Conservation (phyloP, 2,888 invertebrate species). For the Coronaproctus castanopsis region DNA sequence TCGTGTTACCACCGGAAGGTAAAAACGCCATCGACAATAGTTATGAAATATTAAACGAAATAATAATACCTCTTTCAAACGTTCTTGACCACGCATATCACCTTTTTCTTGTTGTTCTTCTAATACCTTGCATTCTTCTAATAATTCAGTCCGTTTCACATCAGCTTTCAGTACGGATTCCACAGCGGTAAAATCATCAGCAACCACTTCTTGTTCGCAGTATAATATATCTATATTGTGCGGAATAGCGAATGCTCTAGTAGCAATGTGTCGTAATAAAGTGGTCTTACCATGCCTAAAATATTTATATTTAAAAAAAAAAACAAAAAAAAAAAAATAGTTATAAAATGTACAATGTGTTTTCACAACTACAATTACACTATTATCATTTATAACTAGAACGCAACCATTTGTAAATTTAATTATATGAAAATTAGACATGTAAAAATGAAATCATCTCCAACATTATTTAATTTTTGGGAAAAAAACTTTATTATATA, state of each 20-base stretch:
- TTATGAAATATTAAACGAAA: too few species aligned
- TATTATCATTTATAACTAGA: neutral
- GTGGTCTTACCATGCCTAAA: constrained; percentile 92
- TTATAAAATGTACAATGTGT: too few species aligned
- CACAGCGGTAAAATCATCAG: constrained; percentile 82
- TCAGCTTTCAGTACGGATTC: constrained; percentile 86
- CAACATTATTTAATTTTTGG: neutral
- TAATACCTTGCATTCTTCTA: constrained; percentile 63
- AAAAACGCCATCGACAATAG: too few species aligned
- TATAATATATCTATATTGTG: constrained; percentile 87
- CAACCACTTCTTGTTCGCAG: constrained; percentile 95
- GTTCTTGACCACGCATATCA: constrained; percentile 48
- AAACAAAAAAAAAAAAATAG: too few species aligned
- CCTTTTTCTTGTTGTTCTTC: constrained; percentile 43
- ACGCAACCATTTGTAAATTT: neutral
- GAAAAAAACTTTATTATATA: neutral
- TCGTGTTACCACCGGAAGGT: too few species aligned
- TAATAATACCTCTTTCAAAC: constrained; percentile 49
- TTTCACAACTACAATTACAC: neutral
- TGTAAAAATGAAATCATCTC: too few species aligned
- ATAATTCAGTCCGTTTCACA: constrained; percentile 58
- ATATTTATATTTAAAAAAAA: constrained; percentile 13
- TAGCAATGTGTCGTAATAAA: constrained; percentile 73
- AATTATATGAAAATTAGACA: neutral
- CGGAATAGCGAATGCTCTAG: constrained; percentile 78